Evolutionary conservation across 2,888 invertebrate genomes (phyloP), one percentile per base, ranked within the genome.

Genomic region (Strigamia maritima): DNA sequence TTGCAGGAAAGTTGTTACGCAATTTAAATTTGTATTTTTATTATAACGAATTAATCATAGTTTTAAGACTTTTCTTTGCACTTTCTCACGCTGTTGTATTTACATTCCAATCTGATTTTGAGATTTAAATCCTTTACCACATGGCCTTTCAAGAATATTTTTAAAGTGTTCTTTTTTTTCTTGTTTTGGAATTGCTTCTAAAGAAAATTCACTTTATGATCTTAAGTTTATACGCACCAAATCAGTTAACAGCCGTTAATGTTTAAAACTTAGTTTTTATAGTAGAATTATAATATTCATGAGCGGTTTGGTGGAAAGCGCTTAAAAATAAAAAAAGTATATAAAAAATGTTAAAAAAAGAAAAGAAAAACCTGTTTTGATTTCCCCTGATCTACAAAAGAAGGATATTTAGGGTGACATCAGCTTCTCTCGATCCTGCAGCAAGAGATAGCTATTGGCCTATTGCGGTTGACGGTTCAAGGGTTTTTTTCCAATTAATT

Each of bases 381-480:
- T 70, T 26, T 28, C 70, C 70, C 70, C 14, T 24, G 70, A 70
- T 70, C 70, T 24, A 70, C 70, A 70, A 70, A 70, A 70, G 70
- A 70, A 70, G n/a, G 28, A 70, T 70, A 70, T 70, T 70, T 26
- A 70, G 70, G 70, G 26, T 70, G 70, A 26, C 70, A 70, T 24
- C 16, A 28, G 70, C 28, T 70, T 70, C 70, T 70, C 28, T 26
- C 28, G 26, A 28, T 26, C 26, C 28, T n/a, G 26, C n/a, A 26
- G 28, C 28, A 70, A 70, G 70, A 70, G 28, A 70, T 70, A 70
- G 12, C 24, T 24, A 19, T 49, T 49, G 49, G 49, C 35, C 35
- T 35, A 16, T 38, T 65, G 60, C 60, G 24, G 26, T 24, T 26
- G 28, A 70, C 28, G 28, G 24, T 70, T 70, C 70, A 70, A 70